A percentile compares a stretch with the other conserved stretches of the same genome.
Conservation (phyloP, 64 coral and sea anemone genomes). For the Montipora efflorescens region DNA sequence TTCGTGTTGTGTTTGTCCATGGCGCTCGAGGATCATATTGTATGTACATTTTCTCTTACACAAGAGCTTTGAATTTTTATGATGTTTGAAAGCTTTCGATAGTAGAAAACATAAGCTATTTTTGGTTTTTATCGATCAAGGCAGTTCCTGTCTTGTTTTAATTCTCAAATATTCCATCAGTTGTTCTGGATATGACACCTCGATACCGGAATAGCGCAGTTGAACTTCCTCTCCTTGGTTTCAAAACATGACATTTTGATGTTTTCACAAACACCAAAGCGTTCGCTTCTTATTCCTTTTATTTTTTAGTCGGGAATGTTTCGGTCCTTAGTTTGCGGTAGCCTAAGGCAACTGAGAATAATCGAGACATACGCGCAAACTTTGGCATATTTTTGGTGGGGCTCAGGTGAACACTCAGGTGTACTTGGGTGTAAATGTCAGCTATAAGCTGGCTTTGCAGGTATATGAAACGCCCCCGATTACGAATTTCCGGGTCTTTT, state of each 20-base stretch:
- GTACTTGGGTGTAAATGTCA: too few species aligned
- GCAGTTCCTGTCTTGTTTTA: not conserved
- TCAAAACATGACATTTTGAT: not conserved
- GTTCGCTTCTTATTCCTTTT: not conserved
- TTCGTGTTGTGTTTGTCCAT: not conserved
- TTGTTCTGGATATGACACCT: not conserved
- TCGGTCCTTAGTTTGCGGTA: too few species aligned
- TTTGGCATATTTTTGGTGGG: not conserved
- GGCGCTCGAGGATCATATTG: not conserved
- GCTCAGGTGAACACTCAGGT: not conserved
- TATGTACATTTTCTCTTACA: constrained; percentile 34
- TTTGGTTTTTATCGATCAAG: not conserved
- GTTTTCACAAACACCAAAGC: not conserved
- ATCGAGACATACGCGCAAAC: not conserved
- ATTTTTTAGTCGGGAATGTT: not conserved
- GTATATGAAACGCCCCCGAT: not conserved
- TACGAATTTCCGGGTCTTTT: not conserved
- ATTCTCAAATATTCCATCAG: not conserved
- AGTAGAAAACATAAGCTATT: not conserved
- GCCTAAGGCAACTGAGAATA: not conserved
- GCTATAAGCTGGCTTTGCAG: not conserved
- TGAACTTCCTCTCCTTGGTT: not conserved
- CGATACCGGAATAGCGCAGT: not conserved
- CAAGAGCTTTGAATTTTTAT: not conserved
- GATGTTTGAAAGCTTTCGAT: not conserved